A percentile compares a stretch with the other conserved stretches of the same genome.
Evolutionary conservation across 2,797 vertebrate genomes (phyloP).

Genomic region (Parambassis ranga): DNA sequence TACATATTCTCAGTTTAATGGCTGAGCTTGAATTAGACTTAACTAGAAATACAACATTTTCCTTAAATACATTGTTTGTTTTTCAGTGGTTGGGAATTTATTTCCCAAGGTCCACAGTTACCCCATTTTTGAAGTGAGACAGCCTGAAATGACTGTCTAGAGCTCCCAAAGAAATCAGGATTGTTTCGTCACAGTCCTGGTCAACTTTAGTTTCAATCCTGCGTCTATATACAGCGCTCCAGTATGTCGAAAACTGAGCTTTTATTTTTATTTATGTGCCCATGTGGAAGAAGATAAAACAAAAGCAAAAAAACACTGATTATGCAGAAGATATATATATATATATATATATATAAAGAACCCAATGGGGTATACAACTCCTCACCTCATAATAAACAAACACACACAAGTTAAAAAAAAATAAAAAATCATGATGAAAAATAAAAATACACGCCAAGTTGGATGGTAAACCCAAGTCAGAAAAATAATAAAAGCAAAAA

Average conservation of each 20-base stretch:
- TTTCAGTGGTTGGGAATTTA: neutral
- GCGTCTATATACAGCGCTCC: neutral
- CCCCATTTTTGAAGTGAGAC: neutral
- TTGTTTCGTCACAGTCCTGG: constrained; percentile 11
- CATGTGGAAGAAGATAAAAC: constrained; percentile 17
- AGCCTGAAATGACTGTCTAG: neutral
- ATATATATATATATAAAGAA: too few relatives aligned
- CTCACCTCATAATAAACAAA: constrained; percentile 30
- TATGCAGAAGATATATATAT: constrained; percentile 17
- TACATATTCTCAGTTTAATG: too few relatives aligned
- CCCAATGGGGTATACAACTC: constrained; percentile 13
- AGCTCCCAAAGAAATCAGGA: constrained; percentile 1
- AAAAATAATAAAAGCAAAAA: constrained; percentile 12
- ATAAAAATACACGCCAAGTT: neutral
- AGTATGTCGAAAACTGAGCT: neutral
- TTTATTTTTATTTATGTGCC: constrained; percentile 18
- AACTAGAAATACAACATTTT: neutral
- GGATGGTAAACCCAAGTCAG: neutral
- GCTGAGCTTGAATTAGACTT: too few relatives aligned
- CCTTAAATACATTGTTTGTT: neutral
- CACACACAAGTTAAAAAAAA: neutral
- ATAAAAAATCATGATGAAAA: constrained; percentile 1
- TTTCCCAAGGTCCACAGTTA: neutral
- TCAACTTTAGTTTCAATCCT: constrained; percentile 8
- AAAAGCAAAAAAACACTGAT: neutral